These are phyloP conservation scores for Macrophya alboannulata DNA, from an alignment of 2,888 invertebrate species.

Conservation along the genomic window DNA sequence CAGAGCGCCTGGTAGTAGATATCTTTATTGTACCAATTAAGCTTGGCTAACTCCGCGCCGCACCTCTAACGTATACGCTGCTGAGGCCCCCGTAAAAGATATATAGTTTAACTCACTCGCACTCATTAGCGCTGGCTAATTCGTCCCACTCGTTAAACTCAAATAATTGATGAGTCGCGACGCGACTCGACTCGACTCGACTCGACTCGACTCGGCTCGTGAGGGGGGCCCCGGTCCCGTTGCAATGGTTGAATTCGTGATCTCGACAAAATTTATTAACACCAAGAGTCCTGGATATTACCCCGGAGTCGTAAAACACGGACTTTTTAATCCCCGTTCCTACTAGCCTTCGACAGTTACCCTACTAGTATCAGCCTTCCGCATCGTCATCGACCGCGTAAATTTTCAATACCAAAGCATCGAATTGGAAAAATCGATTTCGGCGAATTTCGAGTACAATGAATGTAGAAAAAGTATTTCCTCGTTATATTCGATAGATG, in stretches of 20 bases:
- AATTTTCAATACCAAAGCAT: no score
- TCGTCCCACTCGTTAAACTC: slow-evolving; percentile 42
- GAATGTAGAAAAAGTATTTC: no score
- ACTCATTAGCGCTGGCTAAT: slow-evolving; percentile 41
- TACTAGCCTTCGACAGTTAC: not conserved
- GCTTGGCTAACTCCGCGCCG: slow-evolving; percentile 35
- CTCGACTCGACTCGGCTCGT: not conserved
- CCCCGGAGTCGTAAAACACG: slow-evolving; percentile 6
- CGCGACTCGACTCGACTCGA: not conserved
- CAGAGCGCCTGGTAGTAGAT: slow-evolving; percentile 28
- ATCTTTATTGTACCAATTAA: slow-evolving; percentile 51
- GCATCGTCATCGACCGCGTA: no score
- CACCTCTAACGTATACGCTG: not conserved
- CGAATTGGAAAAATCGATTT: no score
- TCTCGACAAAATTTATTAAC: slow-evolving; percentile 35
- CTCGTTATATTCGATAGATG: no score
- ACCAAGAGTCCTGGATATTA: slow-evolving; percentile 16
- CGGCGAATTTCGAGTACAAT: no score
- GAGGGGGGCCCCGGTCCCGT: not conserved
- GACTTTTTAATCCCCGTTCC: slow-evolving; percentile 15
- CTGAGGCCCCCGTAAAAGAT: slow-evolving; percentile 33
- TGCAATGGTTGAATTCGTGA: slow-evolving; percentile 35
- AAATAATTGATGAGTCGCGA: slow-evolving; percentile 45
- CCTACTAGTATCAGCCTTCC: not conserved
- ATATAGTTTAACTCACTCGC: slow-evolving; percentile 31